Base-by-base conservation (phyloP, 2,888 invertebrate genomes). In the Luperina testacea region DNA sequence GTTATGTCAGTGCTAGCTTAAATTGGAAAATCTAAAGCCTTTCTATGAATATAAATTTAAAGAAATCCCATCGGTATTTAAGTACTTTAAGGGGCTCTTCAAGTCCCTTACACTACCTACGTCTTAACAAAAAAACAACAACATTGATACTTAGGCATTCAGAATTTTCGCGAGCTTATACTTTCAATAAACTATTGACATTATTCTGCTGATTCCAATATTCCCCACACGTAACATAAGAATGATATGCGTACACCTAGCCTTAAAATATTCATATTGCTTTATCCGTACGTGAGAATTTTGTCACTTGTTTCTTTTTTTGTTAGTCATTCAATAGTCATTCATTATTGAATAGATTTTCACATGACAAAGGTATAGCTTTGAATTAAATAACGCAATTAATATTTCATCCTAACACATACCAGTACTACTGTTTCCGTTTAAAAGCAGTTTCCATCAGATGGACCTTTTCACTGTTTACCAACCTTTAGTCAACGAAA, bases 261-360 rank as follows among this genome's bases (percentile, higher is more conserved):
- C 53, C 71, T 27, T 85, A 75, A 84, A 75, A 82, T 84, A 84
- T 84, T 84, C 78, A 85, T 85, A 78, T 69, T 85, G 78, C 57
- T 84, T 75, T 70, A 79, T 73, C 65, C 38, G 38, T 84, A 79
- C 83, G 75, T 75, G 86, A 71, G 83, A 84, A 73, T 45, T 4
- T 70, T 75, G 75, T 63, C 75, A 72, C 63, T 78, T 78, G 82
- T 70, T 75, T 64, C 76, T 17, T 63, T 51, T 65, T 3, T 59
- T 75, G 13, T 63, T 24, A 63, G 2, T 59, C n/a, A 53, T 77
- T 80, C n/a, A 38, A 57, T 24, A 63, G 2, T 59, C n/a, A 53
- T 77, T 80, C n/a, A 38, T 38, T 76, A 82, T 68, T 48, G 24
- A 78, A 45, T 45, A 63, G n/a, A 81, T 1, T 17, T 24, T 45